Evolutionary conservation across 2,888 invertebrate species (phyloP), one percentile per base, ranked within the genome.

Genomic region (Rutpela maculata): DNA sequence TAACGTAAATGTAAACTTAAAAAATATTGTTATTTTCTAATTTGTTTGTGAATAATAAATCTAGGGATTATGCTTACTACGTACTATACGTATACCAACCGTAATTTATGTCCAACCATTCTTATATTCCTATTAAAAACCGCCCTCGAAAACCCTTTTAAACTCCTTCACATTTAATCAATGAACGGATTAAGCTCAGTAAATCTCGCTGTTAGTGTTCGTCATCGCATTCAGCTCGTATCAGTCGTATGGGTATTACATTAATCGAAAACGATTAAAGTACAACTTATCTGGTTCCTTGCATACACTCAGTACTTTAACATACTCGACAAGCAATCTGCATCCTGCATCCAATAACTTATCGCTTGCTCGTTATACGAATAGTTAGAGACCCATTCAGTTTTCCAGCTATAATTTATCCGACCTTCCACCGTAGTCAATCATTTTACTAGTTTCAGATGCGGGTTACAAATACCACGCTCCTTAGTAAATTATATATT

Each of bases 401-500:
- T 31, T 73, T 56, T 38, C 73, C 38, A 73, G 63, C 73, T 65
- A 73, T 70, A 17, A 60, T 19, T 60, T 62, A 70, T 43, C 43
- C 70, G 43, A 59, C 65, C 62, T 73, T 60, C 62, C 73, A 26
- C 62, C 22, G 72, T 63, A 75, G 70, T 75, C 75, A 70, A 70
- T 70, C 62, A 70, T 75, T 60, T 70, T 62, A 43, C 70, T 35
- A 57, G 65, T 55, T 55, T 70, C 63, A 22, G 69, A 75, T 75
- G 70, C 75, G 66, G 70, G 75, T 75, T 75, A 75, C 57, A 55
- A 62, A 70, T 50, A 70, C 57, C 74, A 68, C 68, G 74, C 55
- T 67, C 43, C 22, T 62, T 19, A 17, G 60, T 60, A 60, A 70
- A 60, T 60, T 70, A 70, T 60, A 70, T 22, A 43, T 35, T 60